phyloP scores from a whole-genome alignment of 1,140 invertebrate species.

The Luehdorfia chinensis region DNA sequence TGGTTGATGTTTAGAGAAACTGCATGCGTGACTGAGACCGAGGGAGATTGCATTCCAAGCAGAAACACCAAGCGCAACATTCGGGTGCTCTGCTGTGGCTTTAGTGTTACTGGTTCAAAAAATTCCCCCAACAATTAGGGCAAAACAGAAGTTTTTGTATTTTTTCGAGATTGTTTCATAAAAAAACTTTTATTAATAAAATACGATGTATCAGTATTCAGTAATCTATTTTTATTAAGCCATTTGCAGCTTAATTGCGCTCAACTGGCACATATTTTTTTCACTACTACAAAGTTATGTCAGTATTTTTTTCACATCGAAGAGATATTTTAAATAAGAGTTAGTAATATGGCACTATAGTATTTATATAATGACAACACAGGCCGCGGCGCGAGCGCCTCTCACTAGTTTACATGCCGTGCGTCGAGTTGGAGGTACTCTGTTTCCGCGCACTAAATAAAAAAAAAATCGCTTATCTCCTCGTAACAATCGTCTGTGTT shows the following conservation, averaged over 20 bases:
- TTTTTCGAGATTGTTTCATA: no score
- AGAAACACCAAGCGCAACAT: conserved; percentile 27
- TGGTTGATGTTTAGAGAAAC: conserved; percentile 33
- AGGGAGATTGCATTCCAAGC: conserved; percentile 67
- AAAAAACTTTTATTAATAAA: no score
- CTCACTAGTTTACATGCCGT: conserved; percentile 42
- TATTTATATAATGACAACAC: conserved; percentile 14
- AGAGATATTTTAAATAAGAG: no score
- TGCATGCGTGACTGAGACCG: conserved; percentile 46
- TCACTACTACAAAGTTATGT: no score
- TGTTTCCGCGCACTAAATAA: neutral
- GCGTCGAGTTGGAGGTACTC: conserved; percentile 27
- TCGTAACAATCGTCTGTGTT: conserved; percentile 28
- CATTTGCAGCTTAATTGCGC: no score
- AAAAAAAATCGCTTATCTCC: conserved; percentile 9
- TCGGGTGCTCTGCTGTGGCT: conserved; percentile 21
- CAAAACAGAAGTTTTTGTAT: no score
- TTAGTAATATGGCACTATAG: conserved; percentile 7
- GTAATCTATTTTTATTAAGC: no score
- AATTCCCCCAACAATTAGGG: neutral
- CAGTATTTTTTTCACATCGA: no score
- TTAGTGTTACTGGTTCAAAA: conserved; percentile 18
- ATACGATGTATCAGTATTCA: no score
- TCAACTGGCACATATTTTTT: no score
- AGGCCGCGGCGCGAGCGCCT: conserved; percentile 18